phyloP scores from a whole-genome alignment of 2,797 vertebrate species.

The Buphagus erythrorhynchus region DNA sequence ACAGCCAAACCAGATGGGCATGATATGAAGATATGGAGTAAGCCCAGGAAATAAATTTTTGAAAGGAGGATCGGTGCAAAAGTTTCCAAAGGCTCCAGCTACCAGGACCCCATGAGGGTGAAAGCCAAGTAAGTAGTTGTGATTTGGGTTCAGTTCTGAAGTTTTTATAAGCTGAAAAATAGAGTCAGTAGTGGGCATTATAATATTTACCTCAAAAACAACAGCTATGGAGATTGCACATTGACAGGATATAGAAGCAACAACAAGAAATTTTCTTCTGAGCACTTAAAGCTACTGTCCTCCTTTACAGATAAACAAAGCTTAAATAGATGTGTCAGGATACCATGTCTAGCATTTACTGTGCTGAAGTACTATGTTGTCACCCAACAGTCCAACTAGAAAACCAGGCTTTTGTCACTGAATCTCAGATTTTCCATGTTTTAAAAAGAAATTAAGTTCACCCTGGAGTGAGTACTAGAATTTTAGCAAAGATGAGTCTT shows the following conservation, averaged over 20 bases:
- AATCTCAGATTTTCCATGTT: not conserved
- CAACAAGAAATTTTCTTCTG: not conserved
- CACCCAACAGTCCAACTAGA: not conserved
- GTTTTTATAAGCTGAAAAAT: constrained; percentile 88
- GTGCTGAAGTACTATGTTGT: not conserved
- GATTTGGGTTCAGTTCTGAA: constrained; percentile 83
- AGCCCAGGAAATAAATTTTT: constrained; percentile 86
- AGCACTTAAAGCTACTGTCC: not conserved
- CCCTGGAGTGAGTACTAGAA: not conserved
- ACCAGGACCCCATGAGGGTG: constrained; percentile 92
- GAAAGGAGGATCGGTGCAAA: constrained; percentile 79
- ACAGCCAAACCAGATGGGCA: constrained; percentile 86
- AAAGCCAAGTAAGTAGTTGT: constrained; percentile 93
- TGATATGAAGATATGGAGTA: constrained; percentile 84
- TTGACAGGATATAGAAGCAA: not conserved
- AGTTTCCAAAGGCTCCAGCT: constrained; percentile 89
- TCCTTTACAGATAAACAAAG: not conserved
- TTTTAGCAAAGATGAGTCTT: not conserved
- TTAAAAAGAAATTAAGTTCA: not conserved
- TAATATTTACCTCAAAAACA: not conserved
- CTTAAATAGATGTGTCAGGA: not conserved
- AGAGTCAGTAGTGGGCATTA: not conserved
- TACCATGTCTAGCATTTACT: not conserved
- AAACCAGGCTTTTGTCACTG: not conserved
- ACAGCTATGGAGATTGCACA: not conserved